Base-by-base conservation (phyloP, 2,888 invertebrate genomes). In the Pandemis cinnamomeana region DNA sequence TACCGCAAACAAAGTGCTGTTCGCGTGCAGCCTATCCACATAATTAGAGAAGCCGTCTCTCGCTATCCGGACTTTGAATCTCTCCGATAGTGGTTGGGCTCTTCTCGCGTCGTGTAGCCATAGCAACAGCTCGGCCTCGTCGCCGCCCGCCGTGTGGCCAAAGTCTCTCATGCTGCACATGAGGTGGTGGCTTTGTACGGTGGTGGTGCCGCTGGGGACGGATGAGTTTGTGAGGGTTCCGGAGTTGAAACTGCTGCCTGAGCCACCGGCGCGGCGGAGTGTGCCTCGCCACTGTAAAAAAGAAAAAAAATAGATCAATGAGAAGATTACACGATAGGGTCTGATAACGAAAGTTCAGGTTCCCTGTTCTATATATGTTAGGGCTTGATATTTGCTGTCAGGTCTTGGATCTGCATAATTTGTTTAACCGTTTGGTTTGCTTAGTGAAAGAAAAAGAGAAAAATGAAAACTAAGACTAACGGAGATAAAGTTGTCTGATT, bases 41-140 rank as follows among this genome's bases (percentile, higher is more conserved):
- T 98, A 97, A 89, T 97, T 97, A 15, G 98, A 97, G 91, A 98
- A 97, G 13, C 98, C 98, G 83, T 98, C 98, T 89, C 97, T 97
- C 78, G 97, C 97, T 89, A 98, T 97, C 87, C 96, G 96, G 81
- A 98, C 97, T 84, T 98, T 95, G 93, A 98, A 98, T 78, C 98
- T 95, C 90, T 99, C 99, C 72, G 98, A 98, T 76, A 98, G 94
- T 78, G 97, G 97, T 82, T 96, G 96, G 82, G 95, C 96, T 82
- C 96, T 95, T 80, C 96, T 95, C 27, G 96, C 96, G 87, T 99
- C 98, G 88, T 97, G 98, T 0, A 98, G 92, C 83, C 97, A 97
- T 83, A 99, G 97, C 81, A 97, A 96, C 15, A 98, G 95, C 90
- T 98, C 98, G 0, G 97, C 97, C 85, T 98, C 98, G 88, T 99